Base-by-base conservation (phyloP, 2,797 vertebrate genomes). In the Rhabdomys pumilio region DNA sequence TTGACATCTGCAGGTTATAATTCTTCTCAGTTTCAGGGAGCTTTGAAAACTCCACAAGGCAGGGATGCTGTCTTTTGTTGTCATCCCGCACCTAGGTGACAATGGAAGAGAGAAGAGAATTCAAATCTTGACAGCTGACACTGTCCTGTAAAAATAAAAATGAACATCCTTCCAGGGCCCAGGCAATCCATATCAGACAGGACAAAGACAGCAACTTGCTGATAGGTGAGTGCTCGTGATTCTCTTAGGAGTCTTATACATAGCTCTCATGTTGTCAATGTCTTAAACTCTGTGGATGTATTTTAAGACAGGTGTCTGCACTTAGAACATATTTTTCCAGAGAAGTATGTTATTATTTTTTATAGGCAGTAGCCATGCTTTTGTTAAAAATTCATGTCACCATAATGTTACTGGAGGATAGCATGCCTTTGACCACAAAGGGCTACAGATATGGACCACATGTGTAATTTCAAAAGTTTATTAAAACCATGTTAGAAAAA, bases 1-100 rank as follows among this genome's bases (percentile, higher is more conserved):
- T 99, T 95, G 99, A 99, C 99, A 99, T 99, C 98, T 99, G 99
- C 82, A 99, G 98, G 98, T 99, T 99, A 98, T 99, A 99, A 98
- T 99, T 99, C 98, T 99, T 99, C 98, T 99, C 99, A 0, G 99
- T 99, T 98, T 99, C 99, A 55, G 99, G 99, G 84, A 99, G 98
- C 98, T 99, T 99, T 96, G 99, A 99, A 98, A 99, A 99, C 98
- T 99, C 99, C 98, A 99, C 99, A 89, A 99, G 99, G 98, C 99
- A 99, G 10, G 99, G 99, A 98, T 99, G 99, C 96, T 99, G 99
- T 19, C 99, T 99, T 98, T 99, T 99, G 98, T 99, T 99, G 98
- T 99, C 99, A 95, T 99, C 99, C 82, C 99, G 99, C 97, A 99
- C 99, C 99, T 99, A 98, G 53, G 97, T 98, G 95, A 93, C 82